Base-by-base conservation (phyloP, 2,113 vertebrate genomes). In the Acanthisitta chloris region DNA sequence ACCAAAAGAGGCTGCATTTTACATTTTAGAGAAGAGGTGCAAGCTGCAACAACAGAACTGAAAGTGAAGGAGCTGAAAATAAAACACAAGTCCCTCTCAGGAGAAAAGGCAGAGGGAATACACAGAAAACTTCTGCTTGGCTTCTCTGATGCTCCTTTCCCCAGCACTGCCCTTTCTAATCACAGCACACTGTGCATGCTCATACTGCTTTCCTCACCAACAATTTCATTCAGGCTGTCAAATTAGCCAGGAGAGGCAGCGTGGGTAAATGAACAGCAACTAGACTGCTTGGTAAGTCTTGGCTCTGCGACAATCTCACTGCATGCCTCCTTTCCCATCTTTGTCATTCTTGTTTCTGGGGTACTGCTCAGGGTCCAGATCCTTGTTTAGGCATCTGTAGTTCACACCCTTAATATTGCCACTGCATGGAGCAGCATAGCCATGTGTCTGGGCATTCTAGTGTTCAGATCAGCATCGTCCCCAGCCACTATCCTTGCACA, bases 381-480 rank as follows among this genome's bases (percentile, higher is more conserved):
- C 38, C 13, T 76, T 67, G 7, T 59, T 59, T 36, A 72, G 45
- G 36, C 17, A 57, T 65, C 23, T 5, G 14, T 77, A 42, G 40
- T 49, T 86, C 31, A 36, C 23, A 36, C 42, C 23, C 33, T 70
- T 61, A 42, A 59, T 38, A 26, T 0, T 46, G 42, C 14, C 23
- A 17, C 33, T 2, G 1, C 38, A n/a, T 64, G 55, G 38, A 19
- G 25, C 26, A 51, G 55, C 19, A 33, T 1, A 45, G 45, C 17
- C 1, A 0, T 52, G 43, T 3, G 2, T n/a, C 40, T 57, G 26
- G 12, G 57, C 19, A 29, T 1, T 0, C 18, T 38, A 16, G 25
- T 1, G 0, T 34, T 79, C 55, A 34, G 17, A 73, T 52, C 45
- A 87, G 16, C n/a, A 25, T 42, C 7, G 33, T n/a, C 13, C 18